Base-by-base conservation (phyloP, 1,140 invertebrate genomes). In the Oryzaephilus surinamensis region DNA sequence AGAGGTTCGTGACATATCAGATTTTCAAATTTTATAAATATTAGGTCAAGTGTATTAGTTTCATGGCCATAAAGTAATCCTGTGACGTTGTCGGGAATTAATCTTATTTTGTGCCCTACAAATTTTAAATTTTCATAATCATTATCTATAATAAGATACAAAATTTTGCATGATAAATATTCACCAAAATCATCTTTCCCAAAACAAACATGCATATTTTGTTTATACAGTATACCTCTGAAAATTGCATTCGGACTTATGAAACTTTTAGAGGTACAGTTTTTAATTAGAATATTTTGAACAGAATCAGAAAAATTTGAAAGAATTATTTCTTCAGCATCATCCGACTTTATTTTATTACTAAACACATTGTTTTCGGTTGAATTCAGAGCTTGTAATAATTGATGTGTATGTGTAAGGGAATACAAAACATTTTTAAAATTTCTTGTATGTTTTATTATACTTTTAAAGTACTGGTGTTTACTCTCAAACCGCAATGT, bases 401-500 rank as follows among this genome's bases (percentile, higher is more conserved):
- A 14, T 14, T 29, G 27, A 29, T 29, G 11, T n/a, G 6, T 29
- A 12, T 29, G 11, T 12, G 27, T 12, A 11, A 29, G 27, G 11
- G 27, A 6, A 6, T n/a, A 5, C 11, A 29, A 29, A 29, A 29
- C 15, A 29, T 29, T 29, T 29, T 29, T 29, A 11, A 6, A 29
- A 29, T 29, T 29, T 29, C 11, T n/a, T 12, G 5, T 12, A n/a
- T 29, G 27, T 5, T n/a, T n/a, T 29, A 29, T 12, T 6, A 29
- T 29, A 6, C 15, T 6, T 29, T 29, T 29, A 29, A 29, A 29
- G 11, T 29, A 29, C 11, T 14, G 27, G 15, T 29, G n/a, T 29
- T 29, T 29, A 29, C 27, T 29, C 15, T 29, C 27, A 29, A 12
- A 29, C 27, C 27, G 11, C n/a, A 29, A 14, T n/a, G 27, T 29